phyloP scores from a whole-genome alignment of 1,140 invertebrate genomes.

The Pseudomyrmex sp. region DNA sequence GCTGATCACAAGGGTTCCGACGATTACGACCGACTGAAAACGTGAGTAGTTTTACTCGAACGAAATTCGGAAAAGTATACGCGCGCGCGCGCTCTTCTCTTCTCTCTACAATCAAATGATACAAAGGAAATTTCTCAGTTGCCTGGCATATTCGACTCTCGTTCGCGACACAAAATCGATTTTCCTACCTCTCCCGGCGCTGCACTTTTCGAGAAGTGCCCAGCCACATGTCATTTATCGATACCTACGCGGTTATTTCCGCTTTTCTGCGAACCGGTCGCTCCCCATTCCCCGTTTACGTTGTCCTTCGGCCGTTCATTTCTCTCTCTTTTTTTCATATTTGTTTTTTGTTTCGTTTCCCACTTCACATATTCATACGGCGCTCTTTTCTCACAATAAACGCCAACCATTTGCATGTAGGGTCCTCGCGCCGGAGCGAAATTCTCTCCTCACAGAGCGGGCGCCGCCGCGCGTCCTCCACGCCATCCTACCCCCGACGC shows the following conservation, averaged over 20 bases:
- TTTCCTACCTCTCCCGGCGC: neutral
- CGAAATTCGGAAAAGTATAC: neutral
- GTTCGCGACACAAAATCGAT: constrained; percentile 18
- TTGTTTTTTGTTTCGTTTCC: constrained; percentile 77
- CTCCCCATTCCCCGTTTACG: constrained; percentile 1
- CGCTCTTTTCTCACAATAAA: constrained; percentile 83
- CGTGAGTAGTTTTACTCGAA: neutral
- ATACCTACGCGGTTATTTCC: constrained; percentile 66
- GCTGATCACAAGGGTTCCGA: neutral
- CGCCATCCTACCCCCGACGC: constrained; percentile 63
- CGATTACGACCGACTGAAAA: neutral
- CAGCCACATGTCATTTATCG: constrained; percentile 22
- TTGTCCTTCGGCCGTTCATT: constrained; percentile 20
- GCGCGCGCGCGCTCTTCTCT: no score
- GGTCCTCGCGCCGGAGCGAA: constrained; percentile 74
- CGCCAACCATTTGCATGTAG: constrained; percentile 82
- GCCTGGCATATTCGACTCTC: neutral
- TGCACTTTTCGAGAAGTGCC: neutral
- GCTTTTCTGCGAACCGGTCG: constrained; percentile 56
- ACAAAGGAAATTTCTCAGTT: neutral
- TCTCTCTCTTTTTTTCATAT: constrained; percentile 49
- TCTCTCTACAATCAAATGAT: neutral
- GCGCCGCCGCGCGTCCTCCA: constrained; percentile 16
- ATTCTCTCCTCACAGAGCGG: constrained; percentile 43
- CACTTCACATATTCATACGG: constrained; percentile 82